A percentile compares a stretch with the other conserved stretches of the same genome.
These are phyloP conservation scores for Montipora capitata DNA, from an alignment of 92 coral and sea anemone species.

Conservation along the genomic window DNA sequence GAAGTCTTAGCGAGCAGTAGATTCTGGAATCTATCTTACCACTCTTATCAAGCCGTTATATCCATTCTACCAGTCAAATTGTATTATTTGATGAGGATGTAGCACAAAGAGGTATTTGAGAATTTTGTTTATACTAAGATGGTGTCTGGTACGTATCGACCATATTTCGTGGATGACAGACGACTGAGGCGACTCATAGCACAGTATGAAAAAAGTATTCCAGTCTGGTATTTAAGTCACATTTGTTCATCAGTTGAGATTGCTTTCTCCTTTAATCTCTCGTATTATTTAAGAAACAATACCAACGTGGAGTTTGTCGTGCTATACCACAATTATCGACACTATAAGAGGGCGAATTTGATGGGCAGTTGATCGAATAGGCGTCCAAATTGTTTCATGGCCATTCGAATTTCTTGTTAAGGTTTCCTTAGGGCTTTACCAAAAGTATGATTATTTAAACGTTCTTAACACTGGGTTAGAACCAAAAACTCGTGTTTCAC, in stretches of 20 bases:
- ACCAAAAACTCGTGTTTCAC: conserved; percentile 9
- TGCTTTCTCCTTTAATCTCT: neutral
- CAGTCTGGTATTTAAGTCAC: neutral
- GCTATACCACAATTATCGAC: neutral
- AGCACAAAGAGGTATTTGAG: neutral
- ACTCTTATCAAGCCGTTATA: neutral
- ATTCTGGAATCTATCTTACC: neutral
- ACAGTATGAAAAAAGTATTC: neutral
- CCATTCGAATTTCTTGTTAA: conserved; percentile 17
- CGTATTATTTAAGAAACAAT: neutral
- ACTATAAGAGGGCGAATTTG: conserved; percentile 16
- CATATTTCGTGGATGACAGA: neutral
- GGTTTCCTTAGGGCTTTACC: conserved; percentile 18
- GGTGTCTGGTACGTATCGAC: neutral
- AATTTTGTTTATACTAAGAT: neutral
- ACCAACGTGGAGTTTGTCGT: neutral
- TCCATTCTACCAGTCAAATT: neutral
- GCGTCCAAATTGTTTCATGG: neutral
- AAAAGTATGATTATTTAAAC: conserved; percentile 23
- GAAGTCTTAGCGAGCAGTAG: neutral
- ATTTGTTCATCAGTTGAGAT: neutral
- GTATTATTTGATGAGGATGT: conserved; percentile 4
- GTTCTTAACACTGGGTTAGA: conserved; percentile 12
- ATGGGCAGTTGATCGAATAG: neutral
- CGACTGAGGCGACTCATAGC: neutral